Evolutionary conservation across 2,888 invertebrate genomes (phyloP).

Genomic region (Drosophila stalkeri): DNA sequence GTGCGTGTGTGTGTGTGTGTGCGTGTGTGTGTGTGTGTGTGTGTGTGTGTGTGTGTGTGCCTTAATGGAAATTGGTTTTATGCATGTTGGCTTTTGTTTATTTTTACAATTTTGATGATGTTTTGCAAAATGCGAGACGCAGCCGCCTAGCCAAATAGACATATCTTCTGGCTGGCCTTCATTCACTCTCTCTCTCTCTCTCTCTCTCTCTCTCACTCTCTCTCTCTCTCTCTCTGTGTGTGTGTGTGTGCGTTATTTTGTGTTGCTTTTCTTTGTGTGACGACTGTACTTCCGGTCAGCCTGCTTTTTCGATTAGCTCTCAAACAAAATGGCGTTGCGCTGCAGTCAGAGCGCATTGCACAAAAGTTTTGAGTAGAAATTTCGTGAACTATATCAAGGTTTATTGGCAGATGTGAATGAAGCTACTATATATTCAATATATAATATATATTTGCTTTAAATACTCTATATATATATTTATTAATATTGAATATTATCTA

Average conservation of each 20-base stretch:
- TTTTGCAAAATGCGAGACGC: slow-evolving; percentile 76
- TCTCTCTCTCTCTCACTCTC: not conserved
- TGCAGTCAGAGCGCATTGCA: not conserved
- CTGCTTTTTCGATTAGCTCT: slow-evolving; percentile 53
- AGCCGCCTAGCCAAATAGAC: slow-evolving; percentile 47
- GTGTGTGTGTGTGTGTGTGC: slow-evolving; percentile 46
- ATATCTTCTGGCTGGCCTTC: slow-evolving; percentile 27
- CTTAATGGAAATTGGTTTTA: slow-evolving; percentile 83
- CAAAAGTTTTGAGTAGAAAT: not conserved
- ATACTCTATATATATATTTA: too few species aligned
- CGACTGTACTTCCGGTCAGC: slow-evolving; percentile 76
- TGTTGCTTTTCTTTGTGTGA: slow-evolving; percentile 55
- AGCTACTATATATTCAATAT: not conserved
- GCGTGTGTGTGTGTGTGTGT: slow-evolving; percentile 30
- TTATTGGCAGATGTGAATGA: not conserved
- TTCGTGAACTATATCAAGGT: not conserved
- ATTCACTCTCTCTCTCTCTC: slow-evolving; percentile 7
- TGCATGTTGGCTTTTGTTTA: slow-evolving; percentile 82
- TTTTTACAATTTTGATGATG: slow-evolving; percentile 81
- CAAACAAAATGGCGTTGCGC: slow-evolving; percentile 61
- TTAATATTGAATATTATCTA: not conserved
- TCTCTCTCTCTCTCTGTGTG: not conserved
- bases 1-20: slow-evolving; percentile 54
- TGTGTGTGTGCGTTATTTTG: slow-evolving; percentile 12
- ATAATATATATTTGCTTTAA: too few species aligned